A percentile compares a stretch with the other conserved stretches of the same genome.
Conservation (phyloP, 1,140 invertebrate species). For the Trichonephila inaurata region DNA sequence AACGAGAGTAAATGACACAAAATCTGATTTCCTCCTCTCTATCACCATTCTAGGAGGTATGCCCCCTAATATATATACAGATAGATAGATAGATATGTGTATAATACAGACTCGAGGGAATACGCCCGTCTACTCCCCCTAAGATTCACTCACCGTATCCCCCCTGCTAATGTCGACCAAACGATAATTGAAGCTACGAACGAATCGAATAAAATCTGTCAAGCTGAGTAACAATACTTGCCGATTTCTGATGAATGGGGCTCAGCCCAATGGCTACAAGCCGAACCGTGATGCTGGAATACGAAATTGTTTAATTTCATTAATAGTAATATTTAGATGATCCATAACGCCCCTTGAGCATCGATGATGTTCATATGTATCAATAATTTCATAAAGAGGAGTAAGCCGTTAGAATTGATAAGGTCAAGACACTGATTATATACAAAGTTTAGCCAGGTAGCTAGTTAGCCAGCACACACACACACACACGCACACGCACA, state of each 20-base stretch:
- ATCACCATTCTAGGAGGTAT: slow-evolving; percentile 5
- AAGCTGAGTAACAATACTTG: background rate
- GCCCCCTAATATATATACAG: slow-evolving; percentile 44
- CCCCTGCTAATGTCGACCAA: slow-evolving; percentile 22
- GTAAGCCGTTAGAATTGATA: too few species aligned
- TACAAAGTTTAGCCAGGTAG: too few species aligned
- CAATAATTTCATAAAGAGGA: background rate
- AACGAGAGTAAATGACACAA: slow-evolving; percentile 54
- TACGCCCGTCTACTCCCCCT: background rate
- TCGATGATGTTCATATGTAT: background rate
- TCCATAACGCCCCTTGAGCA: background rate
- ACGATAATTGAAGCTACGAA: slow-evolving; percentile 50
- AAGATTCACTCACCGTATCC: slow-evolving; percentile 23
- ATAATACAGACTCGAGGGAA: slow-evolving; percentile 48
- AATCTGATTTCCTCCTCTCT: slow-evolving; percentile 64
- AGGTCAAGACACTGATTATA: too few species aligned
- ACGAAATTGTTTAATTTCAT: background rate
- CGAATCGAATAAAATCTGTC: slow-evolving; percentile 52
- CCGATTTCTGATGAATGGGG: slow-evolving; percentile 1
- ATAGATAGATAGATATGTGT: slow-evolving; percentile 59
- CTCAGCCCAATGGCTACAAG: background rate
- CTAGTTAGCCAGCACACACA: too few species aligned
- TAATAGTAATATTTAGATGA: background rate
- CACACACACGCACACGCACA: too few species aligned
- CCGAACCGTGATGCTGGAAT: background rate